Conservation (phyloP, 2,113 vertebrate genomes). For the Genyomyrus donnyi region DNA sequence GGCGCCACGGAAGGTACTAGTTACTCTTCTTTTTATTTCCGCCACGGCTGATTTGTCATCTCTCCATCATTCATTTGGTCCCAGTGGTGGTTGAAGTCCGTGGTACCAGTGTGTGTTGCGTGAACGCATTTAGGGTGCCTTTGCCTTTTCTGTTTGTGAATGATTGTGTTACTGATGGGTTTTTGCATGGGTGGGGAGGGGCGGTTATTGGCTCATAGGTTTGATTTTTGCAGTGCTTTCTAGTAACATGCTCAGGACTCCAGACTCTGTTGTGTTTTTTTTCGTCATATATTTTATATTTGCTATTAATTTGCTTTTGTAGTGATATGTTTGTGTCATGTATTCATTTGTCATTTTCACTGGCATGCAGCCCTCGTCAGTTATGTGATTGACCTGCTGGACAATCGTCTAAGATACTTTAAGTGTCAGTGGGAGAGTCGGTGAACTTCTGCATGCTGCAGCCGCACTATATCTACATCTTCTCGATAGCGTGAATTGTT, state of each 20-base stretch:
- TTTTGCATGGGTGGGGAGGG: background rate
- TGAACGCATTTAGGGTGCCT: background rate
- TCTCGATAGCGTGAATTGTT: background rate
- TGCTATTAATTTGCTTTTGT: background rate
- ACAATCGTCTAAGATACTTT: background rate
- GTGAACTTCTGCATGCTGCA: background rate
- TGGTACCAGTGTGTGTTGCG: background rate
- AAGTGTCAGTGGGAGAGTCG: background rate
- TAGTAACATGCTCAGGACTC: background rate
- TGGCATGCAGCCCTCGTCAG: background rate
- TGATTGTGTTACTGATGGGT: background rate
- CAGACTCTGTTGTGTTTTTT: background rate
- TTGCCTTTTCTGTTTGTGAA: background rate
- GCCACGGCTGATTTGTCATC: background rate
- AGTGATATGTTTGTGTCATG: background rate
- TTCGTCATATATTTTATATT: background rate
- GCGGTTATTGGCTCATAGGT: background rate
- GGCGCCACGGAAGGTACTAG: slow-evolving; percentile 12
- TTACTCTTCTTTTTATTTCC: background rate
- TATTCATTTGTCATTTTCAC: background rate
- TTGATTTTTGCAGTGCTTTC: background rate
- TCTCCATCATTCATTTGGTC: background rate
- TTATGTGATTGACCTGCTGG: background rate
- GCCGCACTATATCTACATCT: background rate
- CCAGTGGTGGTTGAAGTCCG: background rate